Base-by-base conservation (phyloP, 2,113 vertebrate species). In the Nanorana parkeri region DNA sequence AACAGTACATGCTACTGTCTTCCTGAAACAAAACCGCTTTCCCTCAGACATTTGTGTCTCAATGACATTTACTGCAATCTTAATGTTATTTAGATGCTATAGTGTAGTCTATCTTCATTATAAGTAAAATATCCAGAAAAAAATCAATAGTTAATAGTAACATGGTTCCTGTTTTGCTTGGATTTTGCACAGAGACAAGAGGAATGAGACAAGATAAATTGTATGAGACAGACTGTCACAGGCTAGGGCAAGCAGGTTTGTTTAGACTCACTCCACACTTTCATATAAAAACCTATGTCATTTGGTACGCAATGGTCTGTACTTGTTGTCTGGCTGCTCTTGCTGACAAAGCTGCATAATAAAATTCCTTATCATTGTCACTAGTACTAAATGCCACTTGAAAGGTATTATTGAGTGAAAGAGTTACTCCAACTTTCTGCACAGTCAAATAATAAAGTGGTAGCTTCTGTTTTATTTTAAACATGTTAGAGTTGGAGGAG, bases 121-220 rank as follows among this genome's bases (percentile, higher is more conserved):
- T 23, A 55, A 19, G 26, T 60, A 29, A 36, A 55, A 29, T 74
- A 74, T 58, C 56, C 19, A 8, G 55, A 61, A 51, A 60, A 23
- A 36, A 29, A 75, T 75, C 72, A 60, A 7, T 60, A 32, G 55
- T 75, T 75, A 60, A 15, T 56, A 75, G 71, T 61, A 61, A 61
- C 58, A 74, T 58, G 54, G 11, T 58, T 28, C 26, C 23, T 74
- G 36, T 41, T 61, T 55, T 61, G 72, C 55, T 72, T 20, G 51
- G 24, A 72, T 17, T 13, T 58, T 29, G 19, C 8, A 29, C 24
- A 55, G 0, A 73, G 24, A 73, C 17, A 60, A 47, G n/a, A 56
- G 3, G 67, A 23, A 73, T 47, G 11, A 47, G 10, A 73, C 69
- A 60, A 74, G 71, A 74, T 28, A 60, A 26, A 73, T 73, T 74